phyloP scores from a whole-genome alignment of 1,140 invertebrate species.

The Caenorhabditis briggsae region DNA sequence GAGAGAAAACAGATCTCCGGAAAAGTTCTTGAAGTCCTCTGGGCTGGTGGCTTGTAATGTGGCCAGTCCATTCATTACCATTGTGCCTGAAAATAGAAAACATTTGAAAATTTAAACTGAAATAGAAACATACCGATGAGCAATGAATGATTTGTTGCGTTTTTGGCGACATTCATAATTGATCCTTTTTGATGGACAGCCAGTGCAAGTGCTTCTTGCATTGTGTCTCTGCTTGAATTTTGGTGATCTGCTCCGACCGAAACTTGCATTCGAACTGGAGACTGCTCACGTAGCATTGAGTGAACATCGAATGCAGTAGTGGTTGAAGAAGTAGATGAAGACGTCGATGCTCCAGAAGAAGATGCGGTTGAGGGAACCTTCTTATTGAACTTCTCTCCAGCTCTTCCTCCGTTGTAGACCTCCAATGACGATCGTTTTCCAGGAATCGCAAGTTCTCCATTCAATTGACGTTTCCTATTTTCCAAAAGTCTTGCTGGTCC shows the following conservation, averaged over 20 bases:
- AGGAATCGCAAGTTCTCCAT: background rate
- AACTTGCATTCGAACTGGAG: conserved; percentile 37
- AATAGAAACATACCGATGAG: background rate
- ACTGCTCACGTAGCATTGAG: conserved; percentile 20
- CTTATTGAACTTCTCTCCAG: conserved; percentile 25
- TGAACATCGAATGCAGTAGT: background rate
- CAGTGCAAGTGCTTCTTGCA: conserved; percentile 23
- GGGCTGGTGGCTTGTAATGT: background rate
- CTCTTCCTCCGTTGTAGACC: conserved; percentile 22
- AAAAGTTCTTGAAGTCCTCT: conserved; percentile 10
- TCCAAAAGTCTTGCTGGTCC: conserved; percentile 8
- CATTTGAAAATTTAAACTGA: background rate
- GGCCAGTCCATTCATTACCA: conserved; percentile 6
- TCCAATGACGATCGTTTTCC: background rate
- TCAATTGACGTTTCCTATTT: background rate
- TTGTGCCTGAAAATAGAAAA: conserved; percentile 19
- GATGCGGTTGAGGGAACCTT: background rate
- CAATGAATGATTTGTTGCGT: background rate
- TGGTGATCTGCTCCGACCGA: conserved; percentile 14
- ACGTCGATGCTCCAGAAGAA: conserved; percentile 1
- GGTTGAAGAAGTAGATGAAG: background rate
- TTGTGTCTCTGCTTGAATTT: background rate
- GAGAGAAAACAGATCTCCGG: background rate
- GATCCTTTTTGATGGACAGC: background rate
- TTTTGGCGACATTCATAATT: background rate